phyloP scores from a whole-genome alignment of 2,113 vertebrate genomes.

The Xenopus tropicalis region DNA sequence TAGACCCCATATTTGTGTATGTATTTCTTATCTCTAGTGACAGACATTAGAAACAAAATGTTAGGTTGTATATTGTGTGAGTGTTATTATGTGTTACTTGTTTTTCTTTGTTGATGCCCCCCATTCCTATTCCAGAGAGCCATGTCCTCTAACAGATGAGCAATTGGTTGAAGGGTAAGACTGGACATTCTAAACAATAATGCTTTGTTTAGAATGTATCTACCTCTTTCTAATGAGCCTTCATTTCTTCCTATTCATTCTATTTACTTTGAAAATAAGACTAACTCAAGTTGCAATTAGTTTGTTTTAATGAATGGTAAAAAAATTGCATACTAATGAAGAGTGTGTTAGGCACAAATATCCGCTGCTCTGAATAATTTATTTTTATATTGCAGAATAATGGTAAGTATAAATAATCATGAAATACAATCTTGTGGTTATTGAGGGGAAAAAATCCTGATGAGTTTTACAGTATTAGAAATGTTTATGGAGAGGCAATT shows the following conservation, averaged over 20 bases:
- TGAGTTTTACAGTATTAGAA: too few relatives aligned
- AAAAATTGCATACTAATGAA: constrained; percentile 8
- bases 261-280: constrained; percentile 54
- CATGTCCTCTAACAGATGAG: constrained; percentile 87
- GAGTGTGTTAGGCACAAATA: constrained; percentile 4
- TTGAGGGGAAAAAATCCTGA: too few relatives aligned
- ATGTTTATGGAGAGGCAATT: too few relatives aligned
- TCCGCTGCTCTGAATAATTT: not conserved
- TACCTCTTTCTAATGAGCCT: constrained; percentile 57
- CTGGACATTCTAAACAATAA: constrained; percentile 69
- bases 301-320: not conserved
- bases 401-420: too few relatives aligned
- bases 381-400: not conserved
- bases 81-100: constrained; percentile 56
- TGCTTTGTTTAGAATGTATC: constrained; percentile 72
- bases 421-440: too few relatives aligned
- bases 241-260: constrained; percentile 60
- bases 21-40: too few relatives aligned
- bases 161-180: constrained; percentile 96
- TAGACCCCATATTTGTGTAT: too few relatives aligned
- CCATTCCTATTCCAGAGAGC: constrained; percentile 91
- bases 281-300: constrained; percentile 45
- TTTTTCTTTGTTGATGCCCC: constrained; percentile 65
- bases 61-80: constrained; percentile 43
- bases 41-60: not conserved